Evolutionary conservation across 2,888 invertebrate genomes (phyloP).

Genomic region (Agonopterix subpropinquella): DNA sequence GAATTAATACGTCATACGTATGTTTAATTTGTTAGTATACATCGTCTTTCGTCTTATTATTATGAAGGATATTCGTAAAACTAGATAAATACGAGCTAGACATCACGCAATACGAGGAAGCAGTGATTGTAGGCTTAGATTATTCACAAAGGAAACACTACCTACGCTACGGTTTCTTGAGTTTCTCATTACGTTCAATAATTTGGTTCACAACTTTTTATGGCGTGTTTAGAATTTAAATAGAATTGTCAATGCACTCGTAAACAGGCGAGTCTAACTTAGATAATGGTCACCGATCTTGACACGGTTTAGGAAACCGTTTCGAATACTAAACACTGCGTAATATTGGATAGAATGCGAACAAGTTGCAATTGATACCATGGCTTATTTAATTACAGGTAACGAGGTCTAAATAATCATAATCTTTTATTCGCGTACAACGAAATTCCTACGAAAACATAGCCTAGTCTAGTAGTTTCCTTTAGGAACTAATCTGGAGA

Average conservation of each 20-base stretch:
- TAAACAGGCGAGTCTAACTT: constrained; percentile 36
- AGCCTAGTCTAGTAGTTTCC: too few relatives aligned
- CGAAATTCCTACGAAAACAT: too few relatives aligned
- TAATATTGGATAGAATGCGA: constrained; percentile 46
- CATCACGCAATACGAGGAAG: constrained; percentile 31
- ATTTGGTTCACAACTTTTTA: constrained; percentile 28
- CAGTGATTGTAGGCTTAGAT: constrained; percentile 22
- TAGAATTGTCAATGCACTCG: constrained; percentile 23
- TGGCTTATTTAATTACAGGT: constrained; percentile 34
- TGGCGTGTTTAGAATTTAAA: constrained; percentile 36
- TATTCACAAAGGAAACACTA: constrained; percentile 26
- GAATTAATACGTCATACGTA: too few relatives aligned
- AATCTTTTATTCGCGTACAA: too few relatives aligned
- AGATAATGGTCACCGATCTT: constrained; percentile 62
- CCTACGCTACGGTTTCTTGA: constrained; percentile 26
- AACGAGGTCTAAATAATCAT: constrained; percentile 14
- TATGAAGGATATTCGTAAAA: constrained; percentile 24
- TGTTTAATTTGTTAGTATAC: not conserved
- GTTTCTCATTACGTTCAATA: constrained; percentile 26
- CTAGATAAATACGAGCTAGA: not conserved
- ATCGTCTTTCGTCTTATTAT: constrained; percentile 17
- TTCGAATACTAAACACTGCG: constrained; percentile 54
- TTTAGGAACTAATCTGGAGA: too few relatives aligned
- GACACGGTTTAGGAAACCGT: constrained; percentile 60
- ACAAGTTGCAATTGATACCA: constrained; percentile 34